Conservation (phyloP, 2,113 vertebrate genomes). For the Erythrocercus mccallii region DNA sequence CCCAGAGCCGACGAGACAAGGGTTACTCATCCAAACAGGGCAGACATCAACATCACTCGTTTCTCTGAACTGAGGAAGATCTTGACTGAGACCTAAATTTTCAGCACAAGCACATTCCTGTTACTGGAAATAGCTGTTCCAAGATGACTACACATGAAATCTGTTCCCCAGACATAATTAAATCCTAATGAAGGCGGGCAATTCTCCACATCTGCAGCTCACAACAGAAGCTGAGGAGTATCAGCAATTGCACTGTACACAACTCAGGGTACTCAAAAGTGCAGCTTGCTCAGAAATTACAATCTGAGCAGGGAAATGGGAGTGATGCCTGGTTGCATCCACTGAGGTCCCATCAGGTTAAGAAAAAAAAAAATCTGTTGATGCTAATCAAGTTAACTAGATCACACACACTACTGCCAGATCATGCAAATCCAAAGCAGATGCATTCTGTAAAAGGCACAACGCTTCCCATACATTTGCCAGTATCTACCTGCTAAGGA, state of each 20-base stretch:
- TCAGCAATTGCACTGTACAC: not conserved
- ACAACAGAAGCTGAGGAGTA: not conserved
- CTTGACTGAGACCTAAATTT: not conserved
- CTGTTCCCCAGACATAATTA: not conserved
- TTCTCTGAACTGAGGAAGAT: not conserved
- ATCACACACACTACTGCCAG: not conserved
- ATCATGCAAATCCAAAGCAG: not conserved
- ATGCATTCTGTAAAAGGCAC: not conserved
- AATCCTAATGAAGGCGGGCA: conserved; percentile 19
- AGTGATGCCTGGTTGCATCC: not conserved
- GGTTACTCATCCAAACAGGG: not conserved
- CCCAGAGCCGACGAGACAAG: not conserved
- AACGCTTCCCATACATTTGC: not conserved
- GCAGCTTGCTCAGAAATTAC: not conserved
- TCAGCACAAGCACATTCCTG: not conserved
- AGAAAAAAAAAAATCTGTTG: not conserved
- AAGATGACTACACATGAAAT: not conserved
- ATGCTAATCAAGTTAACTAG: not conserved
- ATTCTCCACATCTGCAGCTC: not conserved
- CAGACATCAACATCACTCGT: not conserved
- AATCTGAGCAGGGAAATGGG: not conserved
- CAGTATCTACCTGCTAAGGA: not conserved
- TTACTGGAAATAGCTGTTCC: not conserved
- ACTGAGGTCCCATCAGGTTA: not conserved
- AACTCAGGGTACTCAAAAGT: not conserved